Percentiles rank a stretch among this genome's conserved stretches.
Conservation (phyloP, 2,888 invertebrate species). For the Mechanitis mazaeus region DNA sequence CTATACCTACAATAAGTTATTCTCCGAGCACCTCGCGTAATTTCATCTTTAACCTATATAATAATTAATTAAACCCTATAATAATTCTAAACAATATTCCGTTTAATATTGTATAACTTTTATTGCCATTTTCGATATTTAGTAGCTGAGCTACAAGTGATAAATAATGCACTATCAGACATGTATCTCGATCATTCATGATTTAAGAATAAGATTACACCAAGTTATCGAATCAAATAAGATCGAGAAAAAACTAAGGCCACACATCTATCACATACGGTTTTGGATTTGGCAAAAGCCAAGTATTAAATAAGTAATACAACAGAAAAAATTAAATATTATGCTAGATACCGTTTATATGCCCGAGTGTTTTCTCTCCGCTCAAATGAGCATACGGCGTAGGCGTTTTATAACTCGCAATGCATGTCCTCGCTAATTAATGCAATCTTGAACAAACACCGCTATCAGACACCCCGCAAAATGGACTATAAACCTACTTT, state of each 20-base stretch:
- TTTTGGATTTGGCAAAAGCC: constrained; percentile 71
- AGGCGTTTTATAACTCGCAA: constrained; percentile 55
- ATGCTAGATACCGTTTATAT: constrained; percentile 66
- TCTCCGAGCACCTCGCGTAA: constrained; percentile 55
- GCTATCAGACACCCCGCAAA: constrained; percentile 49
- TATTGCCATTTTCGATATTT: constrained; percentile 68
- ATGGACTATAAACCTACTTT: constrained; percentile 34
- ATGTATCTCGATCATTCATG: constrained; percentile 49
- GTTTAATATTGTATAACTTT: constrained; percentile 67
- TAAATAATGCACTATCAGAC: constrained; percentile 32
- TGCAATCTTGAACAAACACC: constrained; percentile 62
- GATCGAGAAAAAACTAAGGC: constrained; percentile 58
- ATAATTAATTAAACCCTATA: constrained; percentile 48
- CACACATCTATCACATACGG: constrained; percentile 69
- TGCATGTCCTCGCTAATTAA: constrained; percentile 64
- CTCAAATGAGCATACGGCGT: constrained; percentile 72
- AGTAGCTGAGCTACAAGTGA: constrained; percentile 36
- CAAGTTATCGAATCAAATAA: constrained; percentile 45
- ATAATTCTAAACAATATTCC: constrained; percentile 49
- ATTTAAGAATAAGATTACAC: constrained; percentile 56
- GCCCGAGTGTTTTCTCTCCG: constrained; percentile 64
- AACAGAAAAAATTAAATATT: constrained; percentile 58
- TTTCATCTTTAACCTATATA: constrained; percentile 57
- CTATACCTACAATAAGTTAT: constrained; percentile 37
- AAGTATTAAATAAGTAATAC: constrained; percentile 52